Evolutionary conservation across 2,113 vertebrate genomes (phyloP), one percentile per base, ranked within the genome.

Genomic region (Oostethus manadensis): DNA sequence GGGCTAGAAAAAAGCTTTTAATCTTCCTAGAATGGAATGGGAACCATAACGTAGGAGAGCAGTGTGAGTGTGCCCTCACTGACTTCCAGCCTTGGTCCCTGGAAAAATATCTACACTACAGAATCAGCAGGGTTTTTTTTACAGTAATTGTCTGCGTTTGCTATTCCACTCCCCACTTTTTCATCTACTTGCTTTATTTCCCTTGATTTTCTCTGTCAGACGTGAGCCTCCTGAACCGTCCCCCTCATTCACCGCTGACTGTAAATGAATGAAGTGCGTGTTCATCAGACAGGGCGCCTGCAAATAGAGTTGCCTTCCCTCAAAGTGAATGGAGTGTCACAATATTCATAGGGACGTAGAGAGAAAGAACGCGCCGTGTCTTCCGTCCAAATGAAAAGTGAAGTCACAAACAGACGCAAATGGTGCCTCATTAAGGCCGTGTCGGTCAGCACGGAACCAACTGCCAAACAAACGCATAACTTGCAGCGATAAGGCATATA

Each of bases 211-310:
- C 29, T 69, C 21, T 50, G 68, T 51, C 70, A 53, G n/a, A 42
- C 23, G 48, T 29, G 1, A 3, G 26, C 58, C 54, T 51, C 49
- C 47, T 58, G 5, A 55, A 47, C 26, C 46, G 26, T 56, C 18
- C 23, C 35, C 20, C 18, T 49, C 35, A 47, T 53, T 60, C 23
- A 51, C 68, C 55, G 60, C 56, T 15, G 35, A n/a, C 53, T 68
- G 64, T 63, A 68, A 80, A 79, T 78, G 71, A 81, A 58, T 74
- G 65, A 85, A 65, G 63, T 48, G 51, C 61, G 68, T 58, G 53
- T 72, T 82, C 71, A 85, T 84, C 82, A 83, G 77, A 83, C 55
- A 69, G 64, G 77, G 71, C 74, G 75, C 72, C 70, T 67, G 70
- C 68, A 84, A 84, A 84, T 71, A 68, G 73, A 81, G 61, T 49